Conservation (phyloP, 2,888 invertebrate genomes). For the Lochmaea crataegi region DNA sequence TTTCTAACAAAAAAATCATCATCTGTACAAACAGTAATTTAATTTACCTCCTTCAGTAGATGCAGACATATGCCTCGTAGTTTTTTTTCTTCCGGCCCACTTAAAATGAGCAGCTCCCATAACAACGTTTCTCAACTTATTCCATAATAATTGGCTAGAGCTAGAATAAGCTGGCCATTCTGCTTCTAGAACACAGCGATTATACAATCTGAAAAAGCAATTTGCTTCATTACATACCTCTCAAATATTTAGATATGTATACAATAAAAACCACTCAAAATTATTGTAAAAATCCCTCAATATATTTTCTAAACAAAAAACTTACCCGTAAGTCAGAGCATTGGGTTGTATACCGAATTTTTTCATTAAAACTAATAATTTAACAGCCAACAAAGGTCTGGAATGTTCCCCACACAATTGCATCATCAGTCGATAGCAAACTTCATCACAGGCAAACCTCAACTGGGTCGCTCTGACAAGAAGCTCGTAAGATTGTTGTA, state of each 20-base stretch:
- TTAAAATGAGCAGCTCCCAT: conserved; percentile 91
- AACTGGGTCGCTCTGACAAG: conserved; percentile 88
- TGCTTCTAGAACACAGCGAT: conserved; percentile 89
- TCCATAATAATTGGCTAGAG: conserved; percentile 91
- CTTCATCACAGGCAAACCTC: conserved; percentile 91
- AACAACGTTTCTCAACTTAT: conserved; percentile 91
- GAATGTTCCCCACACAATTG: conserved; percentile 96
- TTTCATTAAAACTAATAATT: conserved; percentile 91
- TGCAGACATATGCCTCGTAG: conserved; percentile 67
- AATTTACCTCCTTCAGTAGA: conserved; percentile 65
- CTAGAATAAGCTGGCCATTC: conserved; percentile 84
- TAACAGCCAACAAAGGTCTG: conserved; percentile 93
- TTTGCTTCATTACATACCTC: not conserved
- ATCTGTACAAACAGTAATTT: not conserved
- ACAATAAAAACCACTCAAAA: too few relatives aligned
- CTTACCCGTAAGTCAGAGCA: conserved; percentile 94
- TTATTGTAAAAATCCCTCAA: not conserved
- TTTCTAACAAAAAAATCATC: not conserved
- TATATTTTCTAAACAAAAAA: conserved; percentile 7
- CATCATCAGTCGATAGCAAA: conserved; percentile 98
- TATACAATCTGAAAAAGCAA: conserved; percentile 67
- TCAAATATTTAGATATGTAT: not conserved
- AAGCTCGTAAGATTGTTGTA: conserved; percentile 87
- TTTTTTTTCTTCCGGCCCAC: conserved; percentile 76
- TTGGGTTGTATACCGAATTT: conserved; percentile 94